These are phyloP conservation scores for Drosophila neocordata DNA, from an alignment of 1,140 invertebrate species.

Conservation along the genomic window DNA sequence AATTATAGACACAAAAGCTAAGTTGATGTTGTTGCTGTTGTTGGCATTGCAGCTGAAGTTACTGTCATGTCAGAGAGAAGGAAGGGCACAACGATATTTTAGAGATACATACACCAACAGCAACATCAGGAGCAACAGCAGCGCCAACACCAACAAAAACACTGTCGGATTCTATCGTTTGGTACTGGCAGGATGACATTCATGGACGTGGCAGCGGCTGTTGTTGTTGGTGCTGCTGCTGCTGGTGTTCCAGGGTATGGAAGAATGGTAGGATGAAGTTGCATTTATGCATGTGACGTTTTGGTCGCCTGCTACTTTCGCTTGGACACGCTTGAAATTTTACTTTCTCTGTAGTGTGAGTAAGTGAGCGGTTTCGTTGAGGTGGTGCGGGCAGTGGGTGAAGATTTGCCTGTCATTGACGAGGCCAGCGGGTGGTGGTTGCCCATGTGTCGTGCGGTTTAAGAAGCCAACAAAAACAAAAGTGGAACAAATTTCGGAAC, in stretches of 20 bases:
- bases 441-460: not conserved
- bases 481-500: not conserved
- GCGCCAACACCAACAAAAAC: conserved; percentile 37
- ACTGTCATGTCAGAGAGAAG: conserved; percentile 54
- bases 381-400: not conserved
- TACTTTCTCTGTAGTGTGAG: conserved; percentile 8
- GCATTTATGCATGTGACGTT: conserved; percentile 70
- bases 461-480: not conserved
- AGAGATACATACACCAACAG: conserved; percentile 36
- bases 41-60: conserved; percentile 47
- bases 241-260: not conserved
- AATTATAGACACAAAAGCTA: conserved; percentile 30
- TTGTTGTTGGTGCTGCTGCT: not conserved
- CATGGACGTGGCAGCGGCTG: conserved; percentile 28
- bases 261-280: conserved; percentile 43
- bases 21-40: conserved; percentile 30
- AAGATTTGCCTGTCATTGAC: conserved; percentile 51
- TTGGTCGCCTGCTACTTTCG: conserved; percentile 27
- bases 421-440: not conserved
- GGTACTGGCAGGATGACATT: conserved; percentile 29
- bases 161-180: conserved; percentile 47
- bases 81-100: conserved; percentile 29
- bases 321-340: conserved; percentile 54
- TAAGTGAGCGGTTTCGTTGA: not conserved
- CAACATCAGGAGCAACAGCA: conserved; percentile 61